phyloP scores from a whole-genome alignment of 2,797 vertebrate genomes.

The Buceros bicornis region DNA sequence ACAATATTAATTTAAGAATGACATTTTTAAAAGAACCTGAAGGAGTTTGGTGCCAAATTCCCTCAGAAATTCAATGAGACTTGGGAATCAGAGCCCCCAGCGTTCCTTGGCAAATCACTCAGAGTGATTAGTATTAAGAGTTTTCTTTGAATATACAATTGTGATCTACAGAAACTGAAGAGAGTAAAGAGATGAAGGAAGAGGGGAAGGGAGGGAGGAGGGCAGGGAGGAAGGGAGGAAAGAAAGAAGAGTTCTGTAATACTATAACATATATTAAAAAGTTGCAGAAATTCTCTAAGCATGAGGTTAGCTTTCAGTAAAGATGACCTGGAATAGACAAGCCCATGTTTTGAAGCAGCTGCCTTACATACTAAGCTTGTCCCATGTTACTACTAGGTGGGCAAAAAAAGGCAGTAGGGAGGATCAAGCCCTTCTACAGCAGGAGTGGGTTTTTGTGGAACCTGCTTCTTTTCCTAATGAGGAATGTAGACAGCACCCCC shows the following conservation, averaged over 20 bases:
- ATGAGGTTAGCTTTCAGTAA: not conserved
- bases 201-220: no score
- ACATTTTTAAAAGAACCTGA: not conserved
- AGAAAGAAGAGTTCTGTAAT: not conserved
- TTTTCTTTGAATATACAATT: slow-evolving; percentile 4
- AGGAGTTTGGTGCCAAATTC: slow-evolving; percentile 29
- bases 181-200: not conserved
- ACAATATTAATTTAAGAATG: slow-evolving; percentile 69
- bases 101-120: not conserved
- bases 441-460: not conserved
- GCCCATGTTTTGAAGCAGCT: not conserved
- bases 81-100: not conserved
- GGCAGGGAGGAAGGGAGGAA: not conserved
- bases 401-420: not conserved
- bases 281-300: not conserved
- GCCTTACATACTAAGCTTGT: not conserved
- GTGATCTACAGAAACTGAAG: not conserved
- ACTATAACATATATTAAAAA: not conserved
- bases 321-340: not conserved
- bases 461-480: not conserved
- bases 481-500: not conserved
- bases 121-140: not conserved
- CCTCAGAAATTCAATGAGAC: slow-evolving; percentile 1
- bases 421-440: not conserved
- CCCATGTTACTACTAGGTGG: not conserved